These are phyloP conservation scores for Steinernema hermaphroditum DNA, from an alignment of 2,888 invertebrate species.

Conservation along the genomic window DNA sequence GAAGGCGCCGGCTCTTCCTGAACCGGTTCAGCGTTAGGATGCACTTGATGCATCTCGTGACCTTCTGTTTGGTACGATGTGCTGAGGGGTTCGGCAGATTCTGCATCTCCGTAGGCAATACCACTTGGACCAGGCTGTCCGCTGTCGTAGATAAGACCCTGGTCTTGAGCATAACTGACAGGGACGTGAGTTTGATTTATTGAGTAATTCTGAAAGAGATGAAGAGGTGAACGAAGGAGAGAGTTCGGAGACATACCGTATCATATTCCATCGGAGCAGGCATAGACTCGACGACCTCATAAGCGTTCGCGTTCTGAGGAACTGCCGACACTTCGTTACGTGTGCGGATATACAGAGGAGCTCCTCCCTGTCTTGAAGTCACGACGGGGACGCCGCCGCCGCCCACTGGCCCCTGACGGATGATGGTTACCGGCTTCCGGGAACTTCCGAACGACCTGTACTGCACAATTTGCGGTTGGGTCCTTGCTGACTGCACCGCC, in stretches of 20 bases:
- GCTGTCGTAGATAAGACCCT: not conserved
- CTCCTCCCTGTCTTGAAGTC: not conserved
- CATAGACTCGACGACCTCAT: not conserved
- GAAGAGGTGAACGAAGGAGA: no score
- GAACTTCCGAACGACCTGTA: not conserved
- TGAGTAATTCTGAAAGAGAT: not conserved
- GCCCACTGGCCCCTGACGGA: not conserved
- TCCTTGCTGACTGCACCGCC: not conserved
- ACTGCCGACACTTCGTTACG: not conserved
- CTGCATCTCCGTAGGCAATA: not conserved
- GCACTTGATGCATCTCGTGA: not conserved
- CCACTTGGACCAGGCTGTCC: slow-evolving; percentile 6
- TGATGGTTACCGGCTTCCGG: not conserved
- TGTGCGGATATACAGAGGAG: not conserved
- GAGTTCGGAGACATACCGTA: not conserved
- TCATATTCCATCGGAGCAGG: slow-evolving; percentile 13
- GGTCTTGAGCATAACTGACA: not conserved
- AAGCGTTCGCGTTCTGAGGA: not conserved
- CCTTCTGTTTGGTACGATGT: no score
- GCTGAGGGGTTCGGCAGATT: no score
- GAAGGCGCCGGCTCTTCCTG: not conserved
- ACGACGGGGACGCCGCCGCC: not conserved
- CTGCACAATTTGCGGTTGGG: not conserved
- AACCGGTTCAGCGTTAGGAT: not conserved
- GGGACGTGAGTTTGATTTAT: not conserved